phyloP scores from a whole-genome alignment of 2,888 invertebrate genomes.

The Tetranychus truncatus region DNA sequence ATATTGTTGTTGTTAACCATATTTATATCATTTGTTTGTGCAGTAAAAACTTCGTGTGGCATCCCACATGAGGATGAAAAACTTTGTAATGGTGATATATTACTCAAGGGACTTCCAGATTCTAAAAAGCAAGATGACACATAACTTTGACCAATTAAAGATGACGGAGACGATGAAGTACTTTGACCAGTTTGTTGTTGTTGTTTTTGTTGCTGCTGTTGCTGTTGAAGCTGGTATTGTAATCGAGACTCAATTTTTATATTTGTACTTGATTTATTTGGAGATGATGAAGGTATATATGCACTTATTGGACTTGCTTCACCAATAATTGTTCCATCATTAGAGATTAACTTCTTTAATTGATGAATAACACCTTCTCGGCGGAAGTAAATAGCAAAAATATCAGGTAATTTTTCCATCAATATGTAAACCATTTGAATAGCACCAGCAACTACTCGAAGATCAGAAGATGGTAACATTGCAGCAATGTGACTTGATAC shows the following conservation, averaged over 20 bases:
- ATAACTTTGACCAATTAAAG: background rate
- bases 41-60: too few species aligned
- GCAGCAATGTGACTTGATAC: constrained; percentile 88
- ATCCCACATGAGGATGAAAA: background rate
- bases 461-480: constrained; percentile 90
- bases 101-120: background rate
- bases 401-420: constrained; percentile 84
- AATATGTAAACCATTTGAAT: constrained; percentile 89
- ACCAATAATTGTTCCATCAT: constrained; percentile 44
- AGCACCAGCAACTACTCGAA: constrained; percentile 87
- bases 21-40: too few species aligned
- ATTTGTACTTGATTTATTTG: background rate
- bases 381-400: constrained; percentile 84
- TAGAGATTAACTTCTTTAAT: constrained; percentile 43
- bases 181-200: background rate
- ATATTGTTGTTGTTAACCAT: too few species aligned
- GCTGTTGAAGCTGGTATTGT: background rate
- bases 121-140: background rate
- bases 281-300: background rate
- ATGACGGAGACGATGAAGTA: constrained; percentile 7
- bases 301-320: background rate
- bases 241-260: background rate
- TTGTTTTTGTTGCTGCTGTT: background rate
- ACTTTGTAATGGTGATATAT: background rate
- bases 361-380: constrained; percentile 95